These are phyloP conservation scores for Halcyon leucocephala DNA, from an alignment of 2,797 vertebrate genomes.

Conservation along the genomic window DNA sequence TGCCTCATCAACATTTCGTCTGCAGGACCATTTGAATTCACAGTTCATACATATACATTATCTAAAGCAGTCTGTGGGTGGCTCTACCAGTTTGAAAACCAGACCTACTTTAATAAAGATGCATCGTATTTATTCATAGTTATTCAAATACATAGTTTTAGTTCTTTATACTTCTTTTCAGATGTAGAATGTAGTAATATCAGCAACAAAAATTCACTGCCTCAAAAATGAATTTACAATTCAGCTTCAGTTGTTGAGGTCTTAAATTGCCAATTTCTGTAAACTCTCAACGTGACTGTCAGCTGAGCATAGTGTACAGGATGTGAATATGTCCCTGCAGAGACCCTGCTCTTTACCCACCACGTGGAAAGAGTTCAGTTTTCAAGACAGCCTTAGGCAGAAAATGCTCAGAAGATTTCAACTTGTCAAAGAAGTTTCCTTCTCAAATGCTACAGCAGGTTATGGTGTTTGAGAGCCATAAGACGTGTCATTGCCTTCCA, in stretches of 20 bases:
- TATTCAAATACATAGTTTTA: not conserved
- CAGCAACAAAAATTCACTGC: not conserved
- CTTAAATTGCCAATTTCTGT: slow-evolving; percentile 4
- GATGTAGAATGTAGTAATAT: not conserved
- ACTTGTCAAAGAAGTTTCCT: slow-evolving; percentile 37
- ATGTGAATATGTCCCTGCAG: slow-evolving; percentile 25
- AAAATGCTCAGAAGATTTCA: slow-evolving; percentile 48
- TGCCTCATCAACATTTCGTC: not conserved
- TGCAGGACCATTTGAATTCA: not conserved
- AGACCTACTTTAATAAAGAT: not conserved
- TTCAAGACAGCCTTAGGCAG: slow-evolving; percentile 33
- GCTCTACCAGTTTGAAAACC: not conserved
- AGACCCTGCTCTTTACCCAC: slow-evolving; percentile 18
- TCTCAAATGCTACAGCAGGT: slow-evolving; percentile 5
- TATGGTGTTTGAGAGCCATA: not conserved
- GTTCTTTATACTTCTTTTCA: not conserved
- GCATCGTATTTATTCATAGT: not conserved
- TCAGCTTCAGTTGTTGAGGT: not conserved
- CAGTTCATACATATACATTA: not conserved
- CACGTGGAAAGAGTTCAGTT: not conserved
- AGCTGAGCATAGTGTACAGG: slow-evolving; percentile 11
- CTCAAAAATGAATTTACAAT: not conserved
- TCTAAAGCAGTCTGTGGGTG: not conserved
- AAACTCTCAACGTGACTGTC: slow-evolving; percentile 6
- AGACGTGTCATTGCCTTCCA: slow-evolving; percentile 10